Base-by-base conservation (phyloP, 1,140 invertebrate species). In the Conus ventricosus region DNA sequence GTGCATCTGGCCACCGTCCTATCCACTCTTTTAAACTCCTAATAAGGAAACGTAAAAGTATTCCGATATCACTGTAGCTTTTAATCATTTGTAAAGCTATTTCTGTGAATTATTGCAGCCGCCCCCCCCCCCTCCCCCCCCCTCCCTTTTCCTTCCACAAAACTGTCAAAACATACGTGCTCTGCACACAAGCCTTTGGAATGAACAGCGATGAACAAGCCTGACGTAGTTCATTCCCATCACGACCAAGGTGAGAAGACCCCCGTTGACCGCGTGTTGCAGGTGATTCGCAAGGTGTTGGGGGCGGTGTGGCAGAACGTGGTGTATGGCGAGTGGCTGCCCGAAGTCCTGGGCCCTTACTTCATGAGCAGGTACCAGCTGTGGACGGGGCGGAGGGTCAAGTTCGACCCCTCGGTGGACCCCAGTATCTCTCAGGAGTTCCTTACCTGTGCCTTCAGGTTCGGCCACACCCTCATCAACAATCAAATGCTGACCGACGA, bases 241-340 rank as follows among this genome's bases (percentile, higher is more conserved):
- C 78, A 81, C 25, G 5, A 8, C 6, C 51, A 81, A n/a, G 15
- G 15, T 81, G 20, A 51, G 20, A 17, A 81, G 5, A 5, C 15
- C 6, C 6, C 39, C 39, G 39, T 39, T 39, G 39, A 3, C 39
- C 11, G 23, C 3, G 76, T 51, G 5, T 98, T 98, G 4, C 88
- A 90, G 89, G 88, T 87, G 84, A 55, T 83, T 15, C 88, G 85
- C 63, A 90, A 90, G 75, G 87, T 90, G 13, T 10, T 88, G 53
- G 81, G 80, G 15, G 98, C 97, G 4, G 96, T 97, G 93, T 96
- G 97, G 92, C 97, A 98, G 94, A 96, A 97, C n/a, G 97, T 98
- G 60, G 97, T 97, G 54, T 98, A 98, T 92, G 97, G 97, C 90
- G 98, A 98, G 95, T 98, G 97, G 93, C 95, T 99, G 20, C 98